Percentiles rank a stretch among this genome's conserved stretches.
Conservation (phyloP, 1,140 invertebrate species). For the Mylabris phalerata region DNA sequence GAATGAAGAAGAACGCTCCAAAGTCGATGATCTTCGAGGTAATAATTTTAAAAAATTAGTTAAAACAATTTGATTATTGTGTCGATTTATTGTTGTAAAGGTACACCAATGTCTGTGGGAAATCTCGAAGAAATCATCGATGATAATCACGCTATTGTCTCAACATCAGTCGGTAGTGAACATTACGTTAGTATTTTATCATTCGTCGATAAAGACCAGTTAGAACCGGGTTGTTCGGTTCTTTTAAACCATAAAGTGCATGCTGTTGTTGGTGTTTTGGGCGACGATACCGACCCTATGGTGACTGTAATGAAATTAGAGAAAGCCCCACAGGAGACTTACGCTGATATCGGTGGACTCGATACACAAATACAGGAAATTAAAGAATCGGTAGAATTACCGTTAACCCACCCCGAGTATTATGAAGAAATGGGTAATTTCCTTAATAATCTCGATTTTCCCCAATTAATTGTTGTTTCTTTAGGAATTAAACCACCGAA, state of each 20-base stretch:
- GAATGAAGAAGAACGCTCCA: constrained; percentile 94
- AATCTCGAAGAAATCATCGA: constrained; percentile 99
- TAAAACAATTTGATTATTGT: neutral
- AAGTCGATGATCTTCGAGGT: constrained; percentile 91
- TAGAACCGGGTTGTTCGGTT: constrained; percentile 98
- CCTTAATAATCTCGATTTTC: too few species aligned
- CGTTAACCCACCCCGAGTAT: constrained; percentile 98
- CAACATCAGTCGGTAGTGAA: constrained; percentile 98
- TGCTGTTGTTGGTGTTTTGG: constrained; percentile 96
- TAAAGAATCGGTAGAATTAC: constrained; percentile 98
- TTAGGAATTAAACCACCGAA: constrained; percentile 90
- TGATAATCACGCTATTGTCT: constrained; percentile 99
- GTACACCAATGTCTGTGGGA: constrained; percentile 99
- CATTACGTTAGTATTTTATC: constrained; percentile 99
- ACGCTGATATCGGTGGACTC: constrained; percentile 99
- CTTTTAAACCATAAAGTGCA: constrained; percentile 98
- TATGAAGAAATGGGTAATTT: constrained; percentile 96
- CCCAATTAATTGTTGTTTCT: neutral
- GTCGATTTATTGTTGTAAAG: constrained; percentile 38
- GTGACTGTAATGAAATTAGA: constrained; percentile 99
- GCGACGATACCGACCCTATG: constrained; percentile 99
- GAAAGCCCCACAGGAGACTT: constrained; percentile 99
- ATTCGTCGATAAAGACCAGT: constrained; percentile 99
- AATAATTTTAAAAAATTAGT: constrained; percentile 4
- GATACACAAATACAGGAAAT: constrained; percentile 99